Evolutionary conservation across 2,888 invertebrate species (phyloP), one percentile per base, ranked within the genome.

Genomic region (Leptodirus hochenwartii): DNA sequence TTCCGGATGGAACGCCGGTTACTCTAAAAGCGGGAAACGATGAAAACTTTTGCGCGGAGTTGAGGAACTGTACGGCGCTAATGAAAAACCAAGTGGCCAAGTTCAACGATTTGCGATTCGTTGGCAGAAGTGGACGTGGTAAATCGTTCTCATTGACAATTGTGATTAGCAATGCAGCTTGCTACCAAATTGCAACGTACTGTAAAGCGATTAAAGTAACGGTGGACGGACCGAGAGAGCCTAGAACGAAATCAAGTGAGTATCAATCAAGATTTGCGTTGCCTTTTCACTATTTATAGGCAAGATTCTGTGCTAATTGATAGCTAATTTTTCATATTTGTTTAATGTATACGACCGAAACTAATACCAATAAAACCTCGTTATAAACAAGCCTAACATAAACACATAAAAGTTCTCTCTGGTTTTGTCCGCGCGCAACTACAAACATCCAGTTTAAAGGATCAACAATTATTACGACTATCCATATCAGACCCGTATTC

Each of bases 81-180:
- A 88, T 96, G 80, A 93, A 93, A 63, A 90, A 90, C 51, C 88
- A 93, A 56, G 85, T 96, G 41, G 98, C 98, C 17, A 91, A 93
- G 61, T 98, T 98, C 64, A 93, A 91, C 51, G 98, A 98, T 64
- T 68, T 98, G 30, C 66, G 98, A 47, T 98, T 98, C 57, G 93
- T 98, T 31, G 96, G 96, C 4, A 69, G 95, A 34, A 91, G 91
- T 40, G 98, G 98, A 2, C 64, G 98, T 53, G 96, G 96, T 29
- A 96, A 96, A 58, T 80, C 85, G 23, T 96, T 98, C 58, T 81
- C 87, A 6, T 58, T 98, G 44, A 90, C 91, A 41, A 96, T 98
- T 53, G 84, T 85, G 42, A 84, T 98, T 48, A 76, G 75, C 51
- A n/a, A n/a, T n/a, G 66, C 74, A 11, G 66, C 68, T 40, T 71